A percentile compares a stretch with the other conserved stretches of the same genome.
Evolutionary conservation across 2,113 vertebrate species (phyloP).

Genomic region (Hystrix brachyura): DNA sequence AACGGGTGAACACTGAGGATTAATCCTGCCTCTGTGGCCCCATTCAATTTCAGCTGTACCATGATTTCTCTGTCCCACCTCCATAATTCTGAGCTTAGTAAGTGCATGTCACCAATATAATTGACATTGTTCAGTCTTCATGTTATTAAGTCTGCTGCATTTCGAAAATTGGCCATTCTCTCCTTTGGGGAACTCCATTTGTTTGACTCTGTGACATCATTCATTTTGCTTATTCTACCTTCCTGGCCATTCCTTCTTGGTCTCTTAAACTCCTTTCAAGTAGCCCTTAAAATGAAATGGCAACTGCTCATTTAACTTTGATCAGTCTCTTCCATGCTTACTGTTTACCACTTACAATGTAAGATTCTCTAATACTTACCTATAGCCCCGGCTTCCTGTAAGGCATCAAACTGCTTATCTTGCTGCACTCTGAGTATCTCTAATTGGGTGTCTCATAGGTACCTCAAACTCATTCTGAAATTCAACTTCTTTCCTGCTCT

Average conservation of each 20-base stretch:
- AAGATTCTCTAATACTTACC: neutral
- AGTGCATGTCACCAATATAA: neutral
- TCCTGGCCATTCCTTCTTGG: slow-evolving; percentile 18
- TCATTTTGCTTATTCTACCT: neutral
- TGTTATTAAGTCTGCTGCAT: neutral
- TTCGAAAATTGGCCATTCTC: neutral
- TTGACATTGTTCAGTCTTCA: neutral
- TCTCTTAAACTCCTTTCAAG: neutral
- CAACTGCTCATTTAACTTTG: neutral
- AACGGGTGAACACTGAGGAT: no score
- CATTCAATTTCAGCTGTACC: neutral
- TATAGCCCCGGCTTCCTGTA: neutral
- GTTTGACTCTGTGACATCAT: neutral
- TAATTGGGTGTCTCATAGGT: neutral
- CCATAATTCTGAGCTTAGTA: neutral
- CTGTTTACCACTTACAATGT: neutral
- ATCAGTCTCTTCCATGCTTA: neutral
- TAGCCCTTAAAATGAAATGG: neutral
- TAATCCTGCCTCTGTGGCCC: neutral
- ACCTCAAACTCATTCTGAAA: neutral
- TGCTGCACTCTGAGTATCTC: neutral
- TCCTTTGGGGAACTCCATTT: neutral
- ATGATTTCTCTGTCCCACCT: neutral
- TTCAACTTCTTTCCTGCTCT: neutral
- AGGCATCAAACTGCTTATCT: neutral